phyloP scores from a whole-genome alignment of 2,797 vertebrate genomes.

The Ficedula albicollis region DNA sequence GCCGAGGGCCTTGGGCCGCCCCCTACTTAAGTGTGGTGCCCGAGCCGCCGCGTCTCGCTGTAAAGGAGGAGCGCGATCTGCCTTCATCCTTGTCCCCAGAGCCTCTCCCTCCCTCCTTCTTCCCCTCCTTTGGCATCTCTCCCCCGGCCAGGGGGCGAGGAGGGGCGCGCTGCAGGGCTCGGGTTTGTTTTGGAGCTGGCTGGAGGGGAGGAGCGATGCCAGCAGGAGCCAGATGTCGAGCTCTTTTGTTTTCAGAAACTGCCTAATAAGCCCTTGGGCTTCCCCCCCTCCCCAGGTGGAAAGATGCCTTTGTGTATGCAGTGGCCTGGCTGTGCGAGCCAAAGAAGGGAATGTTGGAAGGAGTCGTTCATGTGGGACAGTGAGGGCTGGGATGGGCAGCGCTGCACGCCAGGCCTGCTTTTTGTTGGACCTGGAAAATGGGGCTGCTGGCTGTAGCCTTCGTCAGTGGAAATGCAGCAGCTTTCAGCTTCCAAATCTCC shows the following conservation, averaged over 20 bases:
- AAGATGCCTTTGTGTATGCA: constrained; percentile 43
- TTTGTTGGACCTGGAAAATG: background rate
- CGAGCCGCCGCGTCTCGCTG: background rate
- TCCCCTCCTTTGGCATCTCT: too few species aligned
- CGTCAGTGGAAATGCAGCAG: background rate
- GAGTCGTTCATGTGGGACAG: constrained; percentile 27
- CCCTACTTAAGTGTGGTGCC: rapidly evolving
- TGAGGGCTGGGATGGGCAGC: background rate
- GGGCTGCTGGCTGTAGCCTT: background rate
- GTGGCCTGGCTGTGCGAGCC: background rate
- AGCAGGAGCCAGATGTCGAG: constrained; percentile 55
- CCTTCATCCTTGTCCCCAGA: background rate
- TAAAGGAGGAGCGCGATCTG: background rate
- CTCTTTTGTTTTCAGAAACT: constrained; percentile 75
- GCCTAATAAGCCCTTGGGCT: constrained; percentile 3
- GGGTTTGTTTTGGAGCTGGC: constrained; percentile 25
- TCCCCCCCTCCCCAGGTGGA: background rate
- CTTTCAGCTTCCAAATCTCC: background rate
- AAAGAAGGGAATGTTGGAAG: constrained; percentile 28
- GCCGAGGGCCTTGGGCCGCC: background rate
- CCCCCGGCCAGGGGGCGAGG: background rate
- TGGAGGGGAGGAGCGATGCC: constrained; percentile 30
- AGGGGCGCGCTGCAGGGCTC: background rate
- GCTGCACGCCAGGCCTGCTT: background rate
- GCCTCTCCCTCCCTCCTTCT: background rate